Evolutionary conservation across 2,888 invertebrate species (phyloP).

Genomic region (Orgyia antiqua): DNA sequence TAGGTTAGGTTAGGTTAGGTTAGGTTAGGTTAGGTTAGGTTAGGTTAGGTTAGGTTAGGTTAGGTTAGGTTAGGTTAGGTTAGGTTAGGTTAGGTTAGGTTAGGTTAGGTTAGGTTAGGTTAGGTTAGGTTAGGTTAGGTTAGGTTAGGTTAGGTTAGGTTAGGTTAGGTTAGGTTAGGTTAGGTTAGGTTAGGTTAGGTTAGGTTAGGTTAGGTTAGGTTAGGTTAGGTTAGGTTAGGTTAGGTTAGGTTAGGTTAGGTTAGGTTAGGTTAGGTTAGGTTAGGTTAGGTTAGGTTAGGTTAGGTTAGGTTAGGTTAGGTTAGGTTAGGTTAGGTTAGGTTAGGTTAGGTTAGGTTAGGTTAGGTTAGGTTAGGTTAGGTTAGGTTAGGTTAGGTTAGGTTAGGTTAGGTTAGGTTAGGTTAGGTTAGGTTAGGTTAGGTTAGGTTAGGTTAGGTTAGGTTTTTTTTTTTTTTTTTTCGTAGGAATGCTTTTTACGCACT

Average conservation of each 20-base stretch:
- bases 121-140: conserved; percentile 6
- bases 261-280: conserved; percentile 9
- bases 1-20: no score
- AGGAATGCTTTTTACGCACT: no score
- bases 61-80: conserved; percentile 9
- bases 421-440: conserved; percentile 9
- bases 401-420: conserved; percentile 10
- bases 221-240: conserved; percentile 7
- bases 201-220: conserved; percentile 5
- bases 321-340: conserved; percentile 9
- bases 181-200: conserved; percentile 5
- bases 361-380: conserved; percentile 10
- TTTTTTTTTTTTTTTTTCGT: no score
- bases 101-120: conserved; percentile 7
- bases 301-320: conserved; percentile 7
- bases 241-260: conserved; percentile 8
- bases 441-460: conserved; percentile 10
- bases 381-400: conserved; percentile 10
- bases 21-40: no score
- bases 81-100: conserved; percentile 7
- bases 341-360: conserved; percentile 10
- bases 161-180: conserved; percentile 6
- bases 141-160: conserved; percentile 6
- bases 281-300: conserved; percentile 9
- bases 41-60: no score